Evolutionary conservation across 2,113 vertebrate species (phyloP).

Genomic region (Larimichthys crocea): DNA sequence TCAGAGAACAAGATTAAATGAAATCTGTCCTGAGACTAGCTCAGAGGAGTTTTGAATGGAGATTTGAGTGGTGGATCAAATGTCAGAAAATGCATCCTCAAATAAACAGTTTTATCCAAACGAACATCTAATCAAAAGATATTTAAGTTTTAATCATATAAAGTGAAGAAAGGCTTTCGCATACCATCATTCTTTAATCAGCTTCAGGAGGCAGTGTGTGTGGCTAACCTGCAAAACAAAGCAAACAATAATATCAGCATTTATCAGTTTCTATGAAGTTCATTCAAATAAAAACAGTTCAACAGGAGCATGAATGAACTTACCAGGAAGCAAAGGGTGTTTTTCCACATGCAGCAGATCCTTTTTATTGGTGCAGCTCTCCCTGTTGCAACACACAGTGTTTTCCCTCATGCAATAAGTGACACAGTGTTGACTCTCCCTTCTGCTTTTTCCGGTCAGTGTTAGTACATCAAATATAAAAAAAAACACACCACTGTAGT

Average conservation of each 20-base stretch:
- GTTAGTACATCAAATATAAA: background rate
- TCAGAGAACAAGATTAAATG: background rate
- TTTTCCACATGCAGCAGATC: background rate
- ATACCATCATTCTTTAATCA: conserved; percentile 38
- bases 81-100: no score
- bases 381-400: conserved; percentile 22
- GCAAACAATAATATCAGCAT: background rate
- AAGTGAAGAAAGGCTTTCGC: background rate
- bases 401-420: conserved; percentile 14
- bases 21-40: background rate
- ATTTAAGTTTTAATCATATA: no score
- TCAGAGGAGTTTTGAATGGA: background rate
- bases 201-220: background rate
- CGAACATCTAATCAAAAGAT: no score
- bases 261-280: background rate
- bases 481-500: background rate
- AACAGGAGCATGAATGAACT: accelerated
- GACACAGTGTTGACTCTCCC: background rate
- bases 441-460: background rate
- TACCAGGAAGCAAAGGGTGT: background rate
- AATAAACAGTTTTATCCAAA: no score
- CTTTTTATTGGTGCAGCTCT: background rate
- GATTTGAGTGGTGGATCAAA: background rate
- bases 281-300: no score
- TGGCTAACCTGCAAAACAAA: background rate